A percentile compares a stretch with the other conserved stretches of the same genome.
Conservation (phyloP, 1,140 invertebrate species). For the Scaptomyza graminum region DNA sequence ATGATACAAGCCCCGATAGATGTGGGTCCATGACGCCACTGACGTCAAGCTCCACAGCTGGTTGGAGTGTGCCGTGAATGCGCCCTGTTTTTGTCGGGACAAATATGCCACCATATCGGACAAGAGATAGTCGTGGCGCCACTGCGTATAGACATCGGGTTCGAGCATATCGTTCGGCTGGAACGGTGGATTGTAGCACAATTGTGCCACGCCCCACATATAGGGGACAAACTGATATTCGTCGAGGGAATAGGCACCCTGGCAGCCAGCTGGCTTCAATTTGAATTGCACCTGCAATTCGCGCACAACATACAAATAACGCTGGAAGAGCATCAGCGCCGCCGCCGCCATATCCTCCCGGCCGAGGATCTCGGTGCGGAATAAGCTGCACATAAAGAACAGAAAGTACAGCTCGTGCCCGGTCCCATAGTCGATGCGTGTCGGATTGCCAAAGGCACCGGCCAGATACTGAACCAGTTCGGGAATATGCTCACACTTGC, state of each 20-base stretch:
- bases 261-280: constrained; percentile 26
- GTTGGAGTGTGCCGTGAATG: constrained; percentile 54
- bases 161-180: constrained; percentile 45
- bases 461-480: constrained; percentile 58
- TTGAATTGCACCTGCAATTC: constrained; percentile 43
- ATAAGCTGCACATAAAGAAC: constrained; percentile 52
- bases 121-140: constrained; percentile 38
- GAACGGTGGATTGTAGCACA: constrained; percentile 52
- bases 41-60: constrained; percentile 56
- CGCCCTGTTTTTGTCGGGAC: constrained; percentile 27
- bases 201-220: constrained; percentile 58
- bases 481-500: constrained; percentile 42
- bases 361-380: constrained; percentile 37
- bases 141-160: background rate
- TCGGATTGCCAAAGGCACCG: constrained; percentile 46
- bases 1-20: constrained; percentile 45
- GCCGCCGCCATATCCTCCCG: constrained; percentile 42
- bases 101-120: constrained; percentile 31
- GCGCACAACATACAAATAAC: constrained; percentile 53
- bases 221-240: constrained; percentile 60
- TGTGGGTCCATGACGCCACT: constrained; percentile 42
- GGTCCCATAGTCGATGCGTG: constrained; percentile 54
- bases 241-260: constrained; percentile 57
- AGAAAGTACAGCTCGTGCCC: constrained; percentile 59
- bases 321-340: constrained; percentile 51